Conservation (phyloP, 2,113 vertebrate species). For the Ceuthmochares aereus region DNA sequence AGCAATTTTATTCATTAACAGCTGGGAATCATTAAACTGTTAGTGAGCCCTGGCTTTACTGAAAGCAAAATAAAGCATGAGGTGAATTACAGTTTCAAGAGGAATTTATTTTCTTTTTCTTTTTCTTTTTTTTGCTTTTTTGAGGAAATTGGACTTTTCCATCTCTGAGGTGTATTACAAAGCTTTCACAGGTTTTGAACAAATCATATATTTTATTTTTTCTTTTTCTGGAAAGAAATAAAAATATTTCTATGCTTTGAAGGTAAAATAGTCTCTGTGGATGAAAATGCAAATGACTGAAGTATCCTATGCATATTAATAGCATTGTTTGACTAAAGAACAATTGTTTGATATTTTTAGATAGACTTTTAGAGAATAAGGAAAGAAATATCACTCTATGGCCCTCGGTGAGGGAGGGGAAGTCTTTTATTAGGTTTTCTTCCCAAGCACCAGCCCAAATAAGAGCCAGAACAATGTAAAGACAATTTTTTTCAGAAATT, state of each 20-base stretch:
- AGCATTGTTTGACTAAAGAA: neutral
- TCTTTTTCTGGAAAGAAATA: neutral
- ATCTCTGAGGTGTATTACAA: neutral
- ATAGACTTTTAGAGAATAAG: neutral
- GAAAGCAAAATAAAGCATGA: neutral
- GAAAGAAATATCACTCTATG: neutral
- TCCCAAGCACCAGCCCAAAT: neutral
- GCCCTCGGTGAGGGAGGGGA: accelerated
- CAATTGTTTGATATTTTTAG: neutral
- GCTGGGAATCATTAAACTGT: neutral
- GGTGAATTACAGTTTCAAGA: neutral
- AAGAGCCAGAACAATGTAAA: neutral
- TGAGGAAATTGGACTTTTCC: neutral
- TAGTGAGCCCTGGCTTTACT: neutral
- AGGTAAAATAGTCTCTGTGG: neutral
- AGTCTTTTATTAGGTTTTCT: neutral
- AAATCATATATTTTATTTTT: neutral
- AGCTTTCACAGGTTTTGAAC: neutral
- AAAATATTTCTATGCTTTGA: neutral
- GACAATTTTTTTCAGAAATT: neutral
- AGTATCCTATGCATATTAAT: neutral
- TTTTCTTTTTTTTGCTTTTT: neutral
- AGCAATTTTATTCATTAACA: neutral
- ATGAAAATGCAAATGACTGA: neutral
- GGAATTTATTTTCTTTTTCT: neutral